Percentiles rank a stretch among this genome's conserved stretches.
These are phyloP conservation scores for Tetramorium parvispinum DNA, from an alignment of 1,140 invertebrate species.

Conservation along the genomic window DNA sequence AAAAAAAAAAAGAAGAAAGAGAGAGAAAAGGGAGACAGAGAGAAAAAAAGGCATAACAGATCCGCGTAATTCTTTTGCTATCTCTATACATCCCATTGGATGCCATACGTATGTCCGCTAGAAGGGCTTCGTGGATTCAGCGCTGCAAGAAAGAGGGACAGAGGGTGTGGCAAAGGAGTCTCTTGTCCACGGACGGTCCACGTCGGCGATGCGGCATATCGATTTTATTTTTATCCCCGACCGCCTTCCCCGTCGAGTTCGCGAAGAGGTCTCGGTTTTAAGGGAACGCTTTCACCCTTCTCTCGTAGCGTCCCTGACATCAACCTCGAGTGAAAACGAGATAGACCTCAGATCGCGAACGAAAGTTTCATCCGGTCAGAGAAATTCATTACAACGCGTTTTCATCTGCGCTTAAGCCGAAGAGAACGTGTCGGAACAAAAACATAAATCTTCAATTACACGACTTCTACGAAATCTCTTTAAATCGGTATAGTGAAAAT, in stretches of 20 bases:
- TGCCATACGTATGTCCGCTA: constrained; percentile 72
- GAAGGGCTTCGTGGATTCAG: constrained; percentile 51
- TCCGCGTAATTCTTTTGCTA: constrained; percentile 81
- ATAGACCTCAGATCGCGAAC: constrained; percentile 16
- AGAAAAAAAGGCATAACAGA: constrained; percentile 61
- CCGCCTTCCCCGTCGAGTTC: constrained; percentile 76
- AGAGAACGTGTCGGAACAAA: not conserved
- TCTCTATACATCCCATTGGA: constrained; percentile 81
- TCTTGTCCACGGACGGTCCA: constrained; percentile 73
- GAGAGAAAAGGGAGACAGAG: too few relatives aligned
- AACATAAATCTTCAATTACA: constrained; percentile 50
- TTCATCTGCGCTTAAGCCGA: constrained; percentile 21
- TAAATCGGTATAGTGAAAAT: not conserved
- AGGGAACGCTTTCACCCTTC: constrained; percentile 27
- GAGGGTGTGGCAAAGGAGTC: constrained; percentile 58
- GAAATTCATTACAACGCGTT: constrained; percentile 40
- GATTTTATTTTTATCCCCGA: constrained; percentile 82
- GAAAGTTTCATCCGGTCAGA: constrained; percentile 59
- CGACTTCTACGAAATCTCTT: not conserved
- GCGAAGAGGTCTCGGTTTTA: constrained; percentile 36
- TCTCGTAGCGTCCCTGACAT: not conserved
- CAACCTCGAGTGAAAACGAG: constrained; percentile 34
- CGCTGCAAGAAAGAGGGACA: constrained; percentile 70
- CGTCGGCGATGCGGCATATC: constrained; percentile 79
- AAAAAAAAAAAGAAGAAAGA: too few relatives aligned